These are phyloP conservation scores for human (Homo sapiens) DNA, from an alignment of 2,113 vertebrate genomes.

Conservation along the genomic window GRCh38 chrX:28882001-28882500, in stretches of 20 bases:
- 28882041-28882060: background rate
- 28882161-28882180: background rate
- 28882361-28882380: no score
- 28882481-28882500: no score
- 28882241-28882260: background rate
- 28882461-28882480: no score
- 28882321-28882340: background rate
- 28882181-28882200: background rate
- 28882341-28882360: background rate
- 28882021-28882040: background rate
- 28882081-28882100: background rate
- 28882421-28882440: no score
- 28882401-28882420: no score
- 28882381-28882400: no score
- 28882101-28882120: background rate
- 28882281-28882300: background rate
- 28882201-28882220: background rate
- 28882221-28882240: background rate
- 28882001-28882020: background rate
- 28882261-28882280: background rate
- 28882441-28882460: no score
- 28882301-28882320: background rate
- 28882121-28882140: background rate
- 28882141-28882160: no score
- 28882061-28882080: background rate